A percentile compares a stretch with the other conserved stretches of the same genome.
These are phyloP conservation scores for Amyelois transitella DNA, from an alignment of 1,140 invertebrate species.

Conservation along the genomic window DNA sequence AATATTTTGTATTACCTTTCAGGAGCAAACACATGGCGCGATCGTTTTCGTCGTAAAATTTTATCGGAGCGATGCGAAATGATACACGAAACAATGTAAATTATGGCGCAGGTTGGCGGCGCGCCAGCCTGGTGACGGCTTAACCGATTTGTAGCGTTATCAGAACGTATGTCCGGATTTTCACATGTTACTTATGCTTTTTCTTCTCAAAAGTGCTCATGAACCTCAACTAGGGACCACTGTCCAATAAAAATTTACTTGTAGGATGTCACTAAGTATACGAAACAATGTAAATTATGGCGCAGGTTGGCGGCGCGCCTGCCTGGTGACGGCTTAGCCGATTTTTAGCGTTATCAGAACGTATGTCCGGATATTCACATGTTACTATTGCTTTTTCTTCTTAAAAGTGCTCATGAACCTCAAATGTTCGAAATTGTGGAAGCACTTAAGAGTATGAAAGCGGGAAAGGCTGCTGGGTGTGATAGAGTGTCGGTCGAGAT, in stretches of 20 bases:
- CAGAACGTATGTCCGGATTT: background rate
- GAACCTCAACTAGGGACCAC: background rate
- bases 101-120: slow-evolving; percentile 39
- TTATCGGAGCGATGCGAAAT: slow-evolving; percentile 51
- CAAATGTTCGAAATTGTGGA: too few relatives aligned
- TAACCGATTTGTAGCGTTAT: slow-evolving; percentile 43
- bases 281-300: slow-evolving; percentile 59
- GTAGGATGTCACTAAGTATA: slow-evolving; percentile 26
- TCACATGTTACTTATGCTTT: background rate
- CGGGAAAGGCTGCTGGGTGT: too few relatives aligned
- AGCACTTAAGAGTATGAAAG: too few relatives aligned
- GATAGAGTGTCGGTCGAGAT: too few relatives aligned
- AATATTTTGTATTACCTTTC: background rate
- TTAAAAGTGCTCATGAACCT: background rate
- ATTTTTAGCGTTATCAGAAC: slow-evolving; percentile 35
- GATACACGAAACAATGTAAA: slow-evolving; percentile 58
- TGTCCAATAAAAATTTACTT: background rate
- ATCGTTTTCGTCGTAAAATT: slow-evolving; percentile 48
- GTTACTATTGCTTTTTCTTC: background rate
- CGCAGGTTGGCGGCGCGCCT: slow-evolving; percentile 35
- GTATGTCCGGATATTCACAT: background rate
- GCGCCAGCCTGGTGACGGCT: slow-evolving; percentile 45
- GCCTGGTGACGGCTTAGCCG: slow-evolving; percentile 43
- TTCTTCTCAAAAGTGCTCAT: background rate
- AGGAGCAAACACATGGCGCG: slow-evolving; percentile 43